Base-by-base conservation (phyloP, 53 echinoderm and acorn worm genomes). In the Stichopus horrens region DNA sequence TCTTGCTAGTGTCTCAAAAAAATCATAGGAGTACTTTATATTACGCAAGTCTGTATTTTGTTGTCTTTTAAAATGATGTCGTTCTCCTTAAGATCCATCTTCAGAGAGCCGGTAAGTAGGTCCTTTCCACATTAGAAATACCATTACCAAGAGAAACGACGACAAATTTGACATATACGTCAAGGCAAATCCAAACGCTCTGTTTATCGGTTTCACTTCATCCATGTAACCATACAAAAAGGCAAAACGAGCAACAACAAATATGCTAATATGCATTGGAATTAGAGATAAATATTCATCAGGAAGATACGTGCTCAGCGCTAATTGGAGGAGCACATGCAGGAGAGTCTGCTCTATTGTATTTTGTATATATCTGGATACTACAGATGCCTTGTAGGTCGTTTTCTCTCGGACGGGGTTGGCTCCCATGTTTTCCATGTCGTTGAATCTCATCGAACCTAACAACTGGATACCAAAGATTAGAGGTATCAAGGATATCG, bases 311-410 rank as follows among this genome's bases (percentile, higher is more conserved):
- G 87, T 87, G 8, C 74, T 23, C 21, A 87, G 55, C 21, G 87
- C 16, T 11, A 87, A 9, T 58, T 55, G 87, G 11, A 87, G 54
- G 8, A 87, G 23, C 16, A 87, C 75, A n/a, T 87, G 87, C 7
- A 87, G 7, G 10, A 74, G 9, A 9, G 87, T 87, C n/a, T 87
- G 87, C 52, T 87, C 87, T 20, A 87, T 7, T 8, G 87, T 87
- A 75, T 87, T 87, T 56, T 87, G 87, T n/a, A 87, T 22, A 21
- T n/a, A 87, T 52, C 75, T 74, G 11, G 16, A 21, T 74, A 21
- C 7, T 16, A 87, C 87, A 16, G 18, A 53, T 7, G 55, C 7
- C 52, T 55, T 20, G 21, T 55, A 75, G 57, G 8, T 87, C 23
- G 14, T 10, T 37, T 87, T 87, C 58, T 87, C 74, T 37, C 55